Base-by-base conservation (phyloP, 2,888 invertebrate species). In the Anthrax anthrax region DNA sequence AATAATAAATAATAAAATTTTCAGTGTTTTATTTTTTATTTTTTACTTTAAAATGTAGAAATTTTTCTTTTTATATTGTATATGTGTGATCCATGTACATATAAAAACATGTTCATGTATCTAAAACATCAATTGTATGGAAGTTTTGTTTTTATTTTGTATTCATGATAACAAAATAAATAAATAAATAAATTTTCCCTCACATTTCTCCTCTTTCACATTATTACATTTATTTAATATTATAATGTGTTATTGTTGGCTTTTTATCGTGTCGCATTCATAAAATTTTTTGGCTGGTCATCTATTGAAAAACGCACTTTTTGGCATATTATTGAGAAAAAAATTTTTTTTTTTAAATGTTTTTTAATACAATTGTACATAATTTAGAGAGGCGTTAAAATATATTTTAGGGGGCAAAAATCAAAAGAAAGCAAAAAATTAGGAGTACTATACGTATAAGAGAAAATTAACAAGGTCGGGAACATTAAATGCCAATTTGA, bases 221-320 rank as follows among this genome's bases (percentile, higher is more conserved):
- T n/a, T n/a, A n/a, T n/a, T n/a, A n/a, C n/a, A n/a, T n/a, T n/a
- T n/a, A n/a, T 23, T 6, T 23, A 23, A 23, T 23, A 23, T 6
- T 23, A 23, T 23, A 23, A 23, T 23, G 23, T 23, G 23, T n/a
- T 42, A 19, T 42, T 42, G 46, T 50, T 47, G 47, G 47, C 47
- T 43, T 46, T 32, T 32, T 32, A 50, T 43, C 47, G 43, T 37
- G 47, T 23, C 47, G 46, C 50, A 50, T 50, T 50, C 48, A 50
- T 50, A 50, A 46, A 48, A 50, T 50, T 48, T 50, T 50, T 50
- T 50, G 50, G 50, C 50, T 46, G 47, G 48, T 46, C 50, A 48
- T 36, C 37, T 41, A 42, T 36, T 37, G 41, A 32, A 23, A n/a
- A 46, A 39, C 41, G 41, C 37, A 41, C 18, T 46, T 41, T 37